phyloP scores from a whole-genome alignment of 2,888 invertebrate genomes.

The Serrognathus titanus region DNA sequence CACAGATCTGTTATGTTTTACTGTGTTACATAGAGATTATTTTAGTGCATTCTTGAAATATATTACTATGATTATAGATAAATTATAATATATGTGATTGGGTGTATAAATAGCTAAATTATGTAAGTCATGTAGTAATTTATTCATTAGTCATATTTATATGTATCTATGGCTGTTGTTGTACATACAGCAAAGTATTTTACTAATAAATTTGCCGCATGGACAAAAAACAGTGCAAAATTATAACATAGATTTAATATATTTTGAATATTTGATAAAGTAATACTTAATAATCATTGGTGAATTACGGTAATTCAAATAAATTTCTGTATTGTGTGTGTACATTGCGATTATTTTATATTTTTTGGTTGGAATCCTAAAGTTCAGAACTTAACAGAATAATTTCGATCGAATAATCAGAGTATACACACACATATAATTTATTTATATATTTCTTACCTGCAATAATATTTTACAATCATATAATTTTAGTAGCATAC shows the following conservation, averaged over 20 bases:
- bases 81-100: slow-evolving; percentile 19
- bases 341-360: too few relatives aligned
- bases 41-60: slow-evolving; percentile 37
- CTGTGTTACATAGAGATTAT: slow-evolving; percentile 3
- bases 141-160: slow-evolving; percentile 20
- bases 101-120: slow-evolving; percentile 19
- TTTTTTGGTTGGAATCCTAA: too few relatives aligned
- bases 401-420: too few relatives aligned
- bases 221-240: slow-evolving; percentile 23
- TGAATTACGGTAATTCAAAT: too few relatives aligned
- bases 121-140: slow-evolving; percentile 16
- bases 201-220: slow-evolving; percentile 29
- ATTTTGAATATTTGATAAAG: slow-evolving; percentile 17
- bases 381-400: too few relatives aligned
- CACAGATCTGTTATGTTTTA: slow-evolving; percentile 2
- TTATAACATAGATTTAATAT: slow-evolving; percentile 15
- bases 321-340: too few relatives aligned
- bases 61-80: neutral
- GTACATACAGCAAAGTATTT: slow-evolving; percentile 33
- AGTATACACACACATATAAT: too few relatives aligned
- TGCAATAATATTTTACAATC: too few relatives aligned
- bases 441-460: too few relatives aligned
- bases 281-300: slow-evolving; percentile 1
- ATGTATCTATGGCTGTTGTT: slow-evolving; percentile 27
- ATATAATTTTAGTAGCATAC: too few relatives aligned